Base-by-base conservation (phyloP, 1,140 invertebrate species). In the Aphaenogaster rudis region DNA sequence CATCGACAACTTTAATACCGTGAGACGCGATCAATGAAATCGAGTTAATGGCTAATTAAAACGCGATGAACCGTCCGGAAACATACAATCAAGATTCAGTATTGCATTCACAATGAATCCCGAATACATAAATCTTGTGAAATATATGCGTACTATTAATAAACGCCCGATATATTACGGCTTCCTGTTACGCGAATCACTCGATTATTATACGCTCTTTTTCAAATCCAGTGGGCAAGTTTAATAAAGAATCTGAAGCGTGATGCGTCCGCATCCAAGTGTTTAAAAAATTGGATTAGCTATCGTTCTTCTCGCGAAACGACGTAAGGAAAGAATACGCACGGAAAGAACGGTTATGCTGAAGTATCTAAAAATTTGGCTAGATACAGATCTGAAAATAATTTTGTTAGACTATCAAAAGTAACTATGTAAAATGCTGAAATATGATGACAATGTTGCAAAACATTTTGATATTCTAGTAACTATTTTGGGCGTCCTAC, bases 31-130 rank as follows among this genome's bases (percentile, higher is more conserved):
- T 69, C 42, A 48, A 69, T 69, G 48, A 48, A 69, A 69, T 48
- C 66, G 21, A 69, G 42, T 69, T 69, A 69, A 48, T 28, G 66
- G 42, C 7, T 48, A 69, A 69, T 69, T 69, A 69, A 69, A 69
- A 69, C 66, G 21, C 66, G 21, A 69, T 28, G 42, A 69, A 28
- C 42, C 11, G 39, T 42, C n/a, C 66, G 42, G 42, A 48, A 69
- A 48, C 15, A 17, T 28, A 48, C 21, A 69, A 8, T 48, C 66
- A 48, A 69, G 42, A 69, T 50, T 50, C 66, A 69, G 21, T 28
- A 69, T 33, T 69, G 66, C 42, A 48, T 48, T 50, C 66, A 21
- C 11, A 69, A 48, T 69, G 21, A 69, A 48, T 69, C 7, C 21
- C 2, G 9, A 42, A 66, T 64, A 39, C 36, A 39, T 48, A 67